phyloP scores from a whole-genome alignment of 2,888 invertebrate species.

The Drepana falcataria region DNA sequence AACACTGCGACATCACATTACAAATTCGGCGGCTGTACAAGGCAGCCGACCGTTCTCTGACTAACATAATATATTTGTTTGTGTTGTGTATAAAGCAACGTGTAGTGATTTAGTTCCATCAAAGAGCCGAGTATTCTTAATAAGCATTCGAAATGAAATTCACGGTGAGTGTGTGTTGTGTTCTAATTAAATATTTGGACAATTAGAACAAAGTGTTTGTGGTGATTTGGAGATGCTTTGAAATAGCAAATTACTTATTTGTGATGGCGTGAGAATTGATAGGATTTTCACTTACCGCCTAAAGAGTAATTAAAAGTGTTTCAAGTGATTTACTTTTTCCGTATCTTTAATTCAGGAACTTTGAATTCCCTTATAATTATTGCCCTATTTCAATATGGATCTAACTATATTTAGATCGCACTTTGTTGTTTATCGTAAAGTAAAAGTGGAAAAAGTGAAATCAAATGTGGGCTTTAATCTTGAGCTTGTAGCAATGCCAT shows the following conservation, averaged over 20 bases:
- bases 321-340: neutral
- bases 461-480: constrained; percentile 63
- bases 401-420: too few relatives aligned
- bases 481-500: constrained; percentile 39
- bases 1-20: constrained; percentile 70
- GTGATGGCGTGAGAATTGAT: constrained; percentile 1
- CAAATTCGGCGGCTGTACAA: constrained; percentile 73
- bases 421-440: constrained; percentile 33
- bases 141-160: constrained; percentile 72
- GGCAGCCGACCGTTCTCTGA: constrained; percentile 58
- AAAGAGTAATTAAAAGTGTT: neutral
- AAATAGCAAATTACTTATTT: neutral
- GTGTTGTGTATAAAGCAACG: constrained; percentile 48
- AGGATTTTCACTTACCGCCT: neutral
- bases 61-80: constrained; percentile 35
- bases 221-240: neutral
- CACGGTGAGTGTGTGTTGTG: constrained; percentile 68
- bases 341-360: too few relatives aligned
- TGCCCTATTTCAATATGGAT: too few relatives aligned
- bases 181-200: constrained; percentile 21
- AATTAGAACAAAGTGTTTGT: constrained; percentile 18
- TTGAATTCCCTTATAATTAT: too few relatives aligned
- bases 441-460: constrained; percentile 74
- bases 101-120: constrained; percentile 67
- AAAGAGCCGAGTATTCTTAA: constrained; percentile 53